Percentiles rank a stretch among this genome's conserved stretches.
Conservation (phyloP, 1,140 invertebrate genomes). For the Anthonomus grandis region DNA sequence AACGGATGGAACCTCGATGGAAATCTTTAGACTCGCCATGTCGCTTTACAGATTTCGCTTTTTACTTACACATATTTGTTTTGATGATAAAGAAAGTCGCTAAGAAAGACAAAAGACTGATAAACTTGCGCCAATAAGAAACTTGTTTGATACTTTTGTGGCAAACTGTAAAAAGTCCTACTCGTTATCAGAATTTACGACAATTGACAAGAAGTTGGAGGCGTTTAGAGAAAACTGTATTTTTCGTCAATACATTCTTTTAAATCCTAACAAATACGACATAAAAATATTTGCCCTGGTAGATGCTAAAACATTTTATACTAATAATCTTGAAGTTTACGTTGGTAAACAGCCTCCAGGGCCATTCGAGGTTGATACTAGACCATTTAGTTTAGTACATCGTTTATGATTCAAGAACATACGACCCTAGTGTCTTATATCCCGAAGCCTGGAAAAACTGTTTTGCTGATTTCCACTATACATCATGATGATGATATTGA, state of each 20-base stretch:
- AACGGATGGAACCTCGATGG: not conserved
- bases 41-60: not conserved
- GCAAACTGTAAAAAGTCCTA: not conserved
- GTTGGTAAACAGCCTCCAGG: not conserved
- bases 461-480: not conserved
- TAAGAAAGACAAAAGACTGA: not conserved
- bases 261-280: not conserved
- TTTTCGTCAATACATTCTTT: not conserved
- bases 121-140: not conserved
- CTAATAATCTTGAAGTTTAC: not conserved
- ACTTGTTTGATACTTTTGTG: not conserved
- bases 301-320: not conserved
- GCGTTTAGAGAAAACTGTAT: not conserved
- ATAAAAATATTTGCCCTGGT: conserved; percentile 3
- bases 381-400: not conserved
- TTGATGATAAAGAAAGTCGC: conserved; percentile 1
- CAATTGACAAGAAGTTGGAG: not conserved
- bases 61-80: not conserved
- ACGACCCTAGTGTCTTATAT: not conserved
- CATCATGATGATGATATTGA: not conserved
- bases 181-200: not conserved
- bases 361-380: not conserved
- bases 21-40: not conserved
- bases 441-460: not conserved
- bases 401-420: not conserved